Evolutionary conservation across 2,113 vertebrate species (phyloP).

Genomic region (Megalops atlanticus): DNA sequence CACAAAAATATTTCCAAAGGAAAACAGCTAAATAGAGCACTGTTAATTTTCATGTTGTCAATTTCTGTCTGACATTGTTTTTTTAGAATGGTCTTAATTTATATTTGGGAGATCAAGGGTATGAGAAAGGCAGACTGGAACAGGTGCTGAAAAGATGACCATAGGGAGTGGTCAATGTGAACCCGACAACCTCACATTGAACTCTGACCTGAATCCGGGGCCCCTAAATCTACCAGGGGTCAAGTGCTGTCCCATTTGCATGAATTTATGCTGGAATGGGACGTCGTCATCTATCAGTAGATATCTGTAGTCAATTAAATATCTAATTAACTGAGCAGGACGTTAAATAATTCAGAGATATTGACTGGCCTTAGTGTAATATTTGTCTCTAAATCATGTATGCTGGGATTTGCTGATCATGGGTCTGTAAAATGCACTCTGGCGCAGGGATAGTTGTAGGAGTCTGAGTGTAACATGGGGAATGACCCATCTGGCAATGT

Average conservation of each 20-base stretch:
- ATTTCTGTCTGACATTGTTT: not conserved
- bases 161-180: constrained; percentile 45
- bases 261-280: constrained; percentile 65
- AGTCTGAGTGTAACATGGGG: not conserved
- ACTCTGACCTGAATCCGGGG: constrained; percentile 57
- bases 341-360: constrained; percentile 74
- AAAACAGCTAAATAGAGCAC: constrained; percentile 47
- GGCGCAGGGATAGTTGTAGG: not conserved
- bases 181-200: constrained; percentile 51
- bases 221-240: constrained; percentile 53
- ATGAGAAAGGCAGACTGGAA: not conserved
- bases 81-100: not conserved
- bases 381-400: constrained; percentile 22
- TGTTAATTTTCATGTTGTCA: constrained; percentile 76
- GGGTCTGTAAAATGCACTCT: not conserved
- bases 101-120: not conserved
- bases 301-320: constrained; percentile 73
- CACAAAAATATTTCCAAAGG: not conserved
- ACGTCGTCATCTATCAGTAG: constrained; percentile 63
- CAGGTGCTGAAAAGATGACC: constrained; percentile 19
- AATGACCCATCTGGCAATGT: not conserved
- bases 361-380: constrained; percentile 56
- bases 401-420: not conserved
- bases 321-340: constrained; percentile 74
- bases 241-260: constrained; percentile 61